These are phyloP conservation scores for Philereme transversata DNA, from an alignment of 2,888 invertebrate species.

Conservation along the genomic window DNA sequence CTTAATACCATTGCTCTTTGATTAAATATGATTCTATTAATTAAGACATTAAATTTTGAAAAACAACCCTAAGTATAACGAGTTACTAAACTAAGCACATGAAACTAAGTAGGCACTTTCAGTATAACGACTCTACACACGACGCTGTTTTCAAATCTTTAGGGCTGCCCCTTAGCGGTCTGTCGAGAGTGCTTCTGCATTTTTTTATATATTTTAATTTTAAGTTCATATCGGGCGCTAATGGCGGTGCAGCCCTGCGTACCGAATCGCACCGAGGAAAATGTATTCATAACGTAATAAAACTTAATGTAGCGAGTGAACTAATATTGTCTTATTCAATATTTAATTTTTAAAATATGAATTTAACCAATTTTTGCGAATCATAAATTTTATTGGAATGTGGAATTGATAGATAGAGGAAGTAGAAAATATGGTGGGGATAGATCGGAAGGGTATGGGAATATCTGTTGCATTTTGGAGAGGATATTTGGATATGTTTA, in stretches of 20 bases:
- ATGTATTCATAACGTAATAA: constrained; percentile 81
- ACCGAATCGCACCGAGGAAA: constrained; percentile 74
- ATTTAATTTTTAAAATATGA: constrained; percentile 76
- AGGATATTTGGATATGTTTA: background rate
- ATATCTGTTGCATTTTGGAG: constrained; percentile 18
- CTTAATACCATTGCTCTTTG: too few relatives aligned
- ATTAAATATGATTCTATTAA: too few relatives aligned
- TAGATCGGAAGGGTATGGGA: constrained; percentile 23
- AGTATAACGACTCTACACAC: constrained; percentile 51
- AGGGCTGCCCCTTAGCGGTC: constrained; percentile 82
- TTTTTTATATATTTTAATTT: constrained; percentile 84
- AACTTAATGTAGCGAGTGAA: constrained; percentile 82
- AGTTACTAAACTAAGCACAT: constrained; percentile 4
- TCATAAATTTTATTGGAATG: constrained; percentile 70
- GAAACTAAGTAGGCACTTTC: background rate
- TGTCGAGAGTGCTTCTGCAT: constrained; percentile 76
- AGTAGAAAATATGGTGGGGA: too few relatives aligned
- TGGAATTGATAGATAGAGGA: constrained; percentile 25
- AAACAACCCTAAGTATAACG: background rate
- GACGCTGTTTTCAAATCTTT: constrained; percentile 66
- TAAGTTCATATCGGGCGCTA: constrained; percentile 83
- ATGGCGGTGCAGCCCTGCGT: constrained; percentile 81
- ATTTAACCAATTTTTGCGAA: constrained; percentile 72
- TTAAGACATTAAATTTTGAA: too few relatives aligned
- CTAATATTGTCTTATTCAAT: constrained; percentile 84